These are phyloP conservation scores for Lepidocyrtoides sp. DNA, from an alignment of 2,888 invertebrate genomes.

Conservation along the genomic window DNA sequence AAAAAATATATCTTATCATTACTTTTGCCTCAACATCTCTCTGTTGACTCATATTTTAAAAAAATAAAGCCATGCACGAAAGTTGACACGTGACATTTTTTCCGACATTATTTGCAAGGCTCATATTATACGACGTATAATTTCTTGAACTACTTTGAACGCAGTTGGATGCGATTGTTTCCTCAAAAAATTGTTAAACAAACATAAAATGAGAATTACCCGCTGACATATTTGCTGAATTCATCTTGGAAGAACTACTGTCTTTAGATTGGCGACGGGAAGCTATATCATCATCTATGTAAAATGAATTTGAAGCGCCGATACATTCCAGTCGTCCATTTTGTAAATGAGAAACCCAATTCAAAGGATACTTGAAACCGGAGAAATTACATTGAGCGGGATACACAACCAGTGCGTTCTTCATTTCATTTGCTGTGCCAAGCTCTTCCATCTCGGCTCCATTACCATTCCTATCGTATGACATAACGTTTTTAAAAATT, in stretches of 20 bases:
- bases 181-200: not conserved
- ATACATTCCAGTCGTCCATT: constrained; percentile 87
- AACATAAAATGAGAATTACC: not conserved
- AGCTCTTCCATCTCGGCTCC: not conserved
- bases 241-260: not conserved
- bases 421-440: not conserved
- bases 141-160: no score
- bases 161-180: no score
- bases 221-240: not conserved
- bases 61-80: no score
- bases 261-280: not conserved
- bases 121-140: not conserved
- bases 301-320: constrained; percentile 76
- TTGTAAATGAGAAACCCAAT: constrained; percentile 90
- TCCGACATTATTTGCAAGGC: no score
- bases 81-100: not conserved
- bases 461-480: not conserved
- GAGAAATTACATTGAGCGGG: constrained; percentile 98
- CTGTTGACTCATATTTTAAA: no score
- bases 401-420: constrained; percentile 91
- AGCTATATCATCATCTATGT: constrained; percentile 61
- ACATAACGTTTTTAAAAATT: not conserved
- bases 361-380: constrained; percentile 95
- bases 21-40: no score
- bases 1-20: no score